Base-by-base conservation (phyloP, 2,797 vertebrate species). In the Argentina silus region DNA sequence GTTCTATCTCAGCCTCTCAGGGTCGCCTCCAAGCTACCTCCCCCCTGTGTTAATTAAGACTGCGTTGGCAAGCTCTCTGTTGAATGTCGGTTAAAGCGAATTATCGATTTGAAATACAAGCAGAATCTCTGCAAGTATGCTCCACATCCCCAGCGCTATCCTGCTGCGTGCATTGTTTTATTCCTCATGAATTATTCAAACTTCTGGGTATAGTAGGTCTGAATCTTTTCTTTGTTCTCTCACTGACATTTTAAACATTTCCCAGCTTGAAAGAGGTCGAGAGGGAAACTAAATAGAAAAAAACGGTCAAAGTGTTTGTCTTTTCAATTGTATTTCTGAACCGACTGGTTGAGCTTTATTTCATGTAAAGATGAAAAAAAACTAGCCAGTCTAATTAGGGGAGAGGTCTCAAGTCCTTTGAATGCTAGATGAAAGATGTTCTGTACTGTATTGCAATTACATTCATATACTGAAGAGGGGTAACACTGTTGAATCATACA, bases 141-240 rank as follows among this genome's bases (percentile, higher is more conserved):
- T 78, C 75, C 66, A 19, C 64, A 66, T 70, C 51, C 68, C 67
- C 68, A 10, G 0, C 55, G 48, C 73, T 75, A 73, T 65, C 73
- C 76, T 83, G 82, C 90, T 83, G 85, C 79, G 80, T 73, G 50
- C 73, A 67, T 82, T 81, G 83, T 87, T 88, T 90, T 83, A 75
- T 81, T 67, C 63, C 19, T 45, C 57, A 86, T 92, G 82, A 87
- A 93, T 93, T 86, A 93, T 93, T 92, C 83, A 90, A 68, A 69
- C 61, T 0, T n/a, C 56, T 10, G 57, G 45, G 81, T 86, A 66
- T 73, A 60, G 69, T 80, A 5, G 6, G 14, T 47, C 60, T 17
- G 47, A 12, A 62, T 67, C 47, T 71, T 51, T 50, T 27, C 81
- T 85, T 75, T 82, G 44, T 78, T 88, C 57, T 61, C 48, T 83